A percentile compares a stretch with the other conserved stretches of the same genome.
These are phyloP conservation scores for Menidia menidia DNA, from an alignment of 2,797 vertebrate species.

Conservation along the genomic window DNA sequence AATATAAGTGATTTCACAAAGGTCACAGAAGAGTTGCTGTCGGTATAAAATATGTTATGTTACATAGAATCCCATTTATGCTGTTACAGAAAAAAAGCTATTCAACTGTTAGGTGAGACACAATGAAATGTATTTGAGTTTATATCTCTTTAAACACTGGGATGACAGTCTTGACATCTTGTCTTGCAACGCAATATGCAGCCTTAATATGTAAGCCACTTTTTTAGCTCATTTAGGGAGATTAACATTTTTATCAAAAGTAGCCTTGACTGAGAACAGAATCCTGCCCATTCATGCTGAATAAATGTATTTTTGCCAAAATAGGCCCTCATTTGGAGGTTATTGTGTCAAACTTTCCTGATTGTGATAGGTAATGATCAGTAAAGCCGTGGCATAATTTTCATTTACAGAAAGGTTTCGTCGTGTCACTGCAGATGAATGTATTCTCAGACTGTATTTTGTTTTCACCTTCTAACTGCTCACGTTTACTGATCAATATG, in stretches of 20 bases:
- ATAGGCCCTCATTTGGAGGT: constrained; percentile 12
- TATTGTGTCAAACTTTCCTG: constrained; percentile 32
- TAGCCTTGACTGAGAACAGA: constrained; percentile 29
- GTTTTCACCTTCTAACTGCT: constrained; percentile 58
- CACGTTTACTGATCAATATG: constrained; percentile 33
- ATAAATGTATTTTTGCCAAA: constrained; percentile 4
- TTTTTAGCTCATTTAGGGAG: constrained; percentile 61
- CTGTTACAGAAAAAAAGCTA: constrained; percentile 74
- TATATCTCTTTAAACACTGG: constrained; percentile 70
- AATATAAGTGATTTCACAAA: constrained; percentile 44
- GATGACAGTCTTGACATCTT: constrained; percentile 50
- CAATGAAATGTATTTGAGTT: constrained; percentile 51
- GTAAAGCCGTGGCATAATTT: constrained; percentile 15
- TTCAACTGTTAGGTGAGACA: constrained; percentile 46
- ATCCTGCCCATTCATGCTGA: constrained; percentile 40
- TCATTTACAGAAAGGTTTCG: constrained; percentile 29
- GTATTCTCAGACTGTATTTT: constrained; percentile 75
- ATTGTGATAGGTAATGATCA: constrained; percentile 41
- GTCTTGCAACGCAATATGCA: constrained; percentile 50
- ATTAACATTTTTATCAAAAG: constrained; percentile 37
- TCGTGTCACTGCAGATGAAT: constrained; percentile 71
- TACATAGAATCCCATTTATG: constrained; percentile 64
- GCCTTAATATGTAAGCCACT: constrained; percentile 53
- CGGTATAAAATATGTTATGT: constrained; percentile 41
- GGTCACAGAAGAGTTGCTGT: constrained; percentile 34